phyloP scores from a whole-genome alignment of 37 sponge, comb jelly and placozoan genomes.

The Dysidea cf. avara region DNA sequence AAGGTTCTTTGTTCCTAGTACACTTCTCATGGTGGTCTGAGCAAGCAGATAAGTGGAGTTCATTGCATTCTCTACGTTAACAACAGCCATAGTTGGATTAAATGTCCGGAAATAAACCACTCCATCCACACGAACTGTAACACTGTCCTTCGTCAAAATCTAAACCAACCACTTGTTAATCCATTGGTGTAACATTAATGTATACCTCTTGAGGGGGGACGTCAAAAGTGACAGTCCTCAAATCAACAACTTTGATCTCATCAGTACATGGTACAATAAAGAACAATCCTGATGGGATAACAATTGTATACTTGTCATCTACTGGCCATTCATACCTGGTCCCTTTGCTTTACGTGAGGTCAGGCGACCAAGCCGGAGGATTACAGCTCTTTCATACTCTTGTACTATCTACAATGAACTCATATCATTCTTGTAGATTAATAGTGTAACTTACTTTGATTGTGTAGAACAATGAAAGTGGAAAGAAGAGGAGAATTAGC shows the following conservation, averaged over 20 bases:
- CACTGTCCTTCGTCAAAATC: conserved; percentile 92
- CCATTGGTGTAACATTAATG: background rate
- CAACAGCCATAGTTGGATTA: conserved; percentile 62
- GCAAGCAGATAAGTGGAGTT: conserved; percentile 75
- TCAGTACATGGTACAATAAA: conserved; percentile 90
- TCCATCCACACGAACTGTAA: conserved; percentile 88
- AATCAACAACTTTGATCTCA: conserved; percentile 72
- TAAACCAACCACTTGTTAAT: conserved; percentile 3
- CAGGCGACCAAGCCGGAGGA: conserved; percentile 87
- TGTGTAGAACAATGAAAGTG: conserved; percentile 51
- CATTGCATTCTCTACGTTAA: conserved; percentile 77
- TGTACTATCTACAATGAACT: conserved; percentile 62
- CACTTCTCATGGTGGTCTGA: conserved; percentile 92
- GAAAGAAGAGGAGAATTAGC: conserved; percentile 64
- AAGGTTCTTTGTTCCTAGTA: conserved; percentile 88
- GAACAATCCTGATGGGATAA: conserved; percentile 91
- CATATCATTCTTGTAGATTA: too few species aligned
- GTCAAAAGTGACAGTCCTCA: conserved; percentile 89
- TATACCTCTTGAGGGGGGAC: conserved; percentile 94
- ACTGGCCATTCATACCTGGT: conserved; percentile 62
- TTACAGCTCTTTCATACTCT: conserved; percentile 95
- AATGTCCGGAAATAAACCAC: conserved; percentile 89
- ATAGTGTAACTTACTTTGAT: conserved; percentile 50
- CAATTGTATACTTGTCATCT: too few species aligned
- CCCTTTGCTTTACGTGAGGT: conserved; percentile 81